Evolutionary conservation across 30 jellyfish, hydroid and myxozoan species (phyloP), one percentile per base, ranked within the genome.

Genomic region (Aurelia sp.): DNA sequence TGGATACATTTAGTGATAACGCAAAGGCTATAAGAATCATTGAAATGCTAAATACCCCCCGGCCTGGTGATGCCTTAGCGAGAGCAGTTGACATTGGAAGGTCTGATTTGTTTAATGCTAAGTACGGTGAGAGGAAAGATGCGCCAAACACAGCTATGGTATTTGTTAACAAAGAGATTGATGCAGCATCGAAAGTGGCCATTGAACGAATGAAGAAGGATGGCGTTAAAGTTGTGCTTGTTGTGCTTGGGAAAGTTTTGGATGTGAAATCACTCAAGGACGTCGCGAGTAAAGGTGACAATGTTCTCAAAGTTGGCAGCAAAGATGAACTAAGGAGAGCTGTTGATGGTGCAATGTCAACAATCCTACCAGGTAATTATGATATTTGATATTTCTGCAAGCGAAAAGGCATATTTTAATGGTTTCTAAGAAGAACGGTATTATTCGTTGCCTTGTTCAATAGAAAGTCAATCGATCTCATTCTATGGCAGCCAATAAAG

Each of bases 91-190:
- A 41, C 17, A 33, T 88, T 3, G 84, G 88, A 0, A 78, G 82
- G 53, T 48, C 21, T 11, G 68, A 55, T 5, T n/a, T 85, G 47
- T 85, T 85, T 18, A 44, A 74, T n/a, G 78, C 0, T 21, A 11
- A 30, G n/a, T 17, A 85, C 22, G 95, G 89, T 9, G 97, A 76
- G 22, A 62, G 97, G 35, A 30, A 17, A 35, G 83, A 63, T 58
- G 84, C 83, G 6, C 88, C 88, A 13, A 92, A 87, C 58, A 73
- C 95, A 48, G 63, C 69, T 8, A 80, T 92, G 37, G 62, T 92
- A 11, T 86, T 92, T 53, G 79, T 91, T 15, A 66, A 84, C 20
- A 68, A 62, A 37, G 79, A 72, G 9, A 3, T 64, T 31, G 67
- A 84, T 60, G 19, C 27, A 18, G 33, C 65, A 1, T 58, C 87